Evolutionary conservation across 2,888 invertebrate genomes (phyloP).

Genomic region (Rhabditoides inermis): DNA sequence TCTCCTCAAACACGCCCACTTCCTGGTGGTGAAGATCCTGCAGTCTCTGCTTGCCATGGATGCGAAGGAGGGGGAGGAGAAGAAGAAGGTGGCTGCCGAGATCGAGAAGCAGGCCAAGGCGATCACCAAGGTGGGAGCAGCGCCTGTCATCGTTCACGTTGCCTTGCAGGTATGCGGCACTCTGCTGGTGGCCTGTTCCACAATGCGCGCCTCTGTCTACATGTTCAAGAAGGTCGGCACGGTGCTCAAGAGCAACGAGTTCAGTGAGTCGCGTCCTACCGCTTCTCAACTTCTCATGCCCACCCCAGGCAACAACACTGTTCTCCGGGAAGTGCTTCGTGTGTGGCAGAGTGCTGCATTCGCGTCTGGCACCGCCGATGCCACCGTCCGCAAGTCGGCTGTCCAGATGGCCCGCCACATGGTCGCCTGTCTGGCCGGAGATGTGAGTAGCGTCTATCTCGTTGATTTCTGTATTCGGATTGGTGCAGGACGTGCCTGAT

Average conservation of each 20-base stretch:
- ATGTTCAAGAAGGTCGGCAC: constrained; percentile 5
- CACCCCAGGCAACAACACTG: constrained; percentile 6
- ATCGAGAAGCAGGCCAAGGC: constrained; percentile 9
- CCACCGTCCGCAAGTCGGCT: too few relatives aligned
- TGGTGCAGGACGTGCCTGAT: too few relatives aligned
- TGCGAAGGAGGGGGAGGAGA: constrained; percentile 1
- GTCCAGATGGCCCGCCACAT: too few relatives aligned
- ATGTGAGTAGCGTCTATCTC: too few relatives aligned
- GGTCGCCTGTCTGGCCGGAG: too few relatives aligned
- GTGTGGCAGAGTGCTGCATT: too few relatives aligned
- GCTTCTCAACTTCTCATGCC: not conserved
- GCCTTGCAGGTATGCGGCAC: not conserved
- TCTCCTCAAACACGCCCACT: constrained; percentile 7
- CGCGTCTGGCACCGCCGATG: too few relatives aligned
- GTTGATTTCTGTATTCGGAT: too few relatives aligned
- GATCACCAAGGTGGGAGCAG: constrained; percentile 5
- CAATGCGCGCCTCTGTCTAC: not conserved
- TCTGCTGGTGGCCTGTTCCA: not conserved
- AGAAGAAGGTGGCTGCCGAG: not conserved
- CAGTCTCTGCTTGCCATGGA: constrained; percentile 2
- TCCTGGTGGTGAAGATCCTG: constrained; percentile 1
- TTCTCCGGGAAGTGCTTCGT: constrained; percentile 8
- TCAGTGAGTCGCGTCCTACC: constrained; percentile 1
- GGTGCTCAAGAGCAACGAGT: not conserved
- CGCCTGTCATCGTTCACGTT: not conserved